Conservation (phyloP, 1,140 invertebrate species). For the Heliconius eleuchia region DNA sequence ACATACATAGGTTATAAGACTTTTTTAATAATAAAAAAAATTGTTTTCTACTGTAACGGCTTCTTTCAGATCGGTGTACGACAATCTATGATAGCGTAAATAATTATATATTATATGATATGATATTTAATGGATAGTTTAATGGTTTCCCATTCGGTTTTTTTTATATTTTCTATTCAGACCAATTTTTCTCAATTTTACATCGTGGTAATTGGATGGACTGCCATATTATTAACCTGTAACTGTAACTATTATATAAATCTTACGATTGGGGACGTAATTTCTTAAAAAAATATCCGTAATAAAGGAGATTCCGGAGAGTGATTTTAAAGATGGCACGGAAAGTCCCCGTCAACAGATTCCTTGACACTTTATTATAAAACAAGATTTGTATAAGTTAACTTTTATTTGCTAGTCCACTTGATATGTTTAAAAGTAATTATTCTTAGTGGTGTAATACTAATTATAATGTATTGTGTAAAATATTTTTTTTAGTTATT, state of each 20-base stretch:
- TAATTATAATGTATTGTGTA: slow-evolving; percentile 80
- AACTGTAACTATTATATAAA: slow-evolving; percentile 50
- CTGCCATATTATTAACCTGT: slow-evolving; percentile 73
- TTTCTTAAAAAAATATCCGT: no score
- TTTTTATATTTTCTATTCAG: slow-evolving; percentile 65
- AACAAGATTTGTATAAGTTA: slow-evolving; percentile 70
- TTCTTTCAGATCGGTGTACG: slow-evolving; percentile 74
- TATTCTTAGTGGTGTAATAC: slow-evolving; percentile 79
- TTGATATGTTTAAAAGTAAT: slow-evolving; percentile 77
- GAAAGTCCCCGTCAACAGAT: slow-evolving; percentile 34
- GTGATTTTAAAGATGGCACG: not conserved
- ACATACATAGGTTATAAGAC: slow-evolving; percentile 71
- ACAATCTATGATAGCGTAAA: slow-evolving; percentile 56
- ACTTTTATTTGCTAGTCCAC: slow-evolving; percentile 78
- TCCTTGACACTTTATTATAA: slow-evolving; percentile 51
- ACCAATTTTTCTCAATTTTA: slow-evolving; percentile 78
- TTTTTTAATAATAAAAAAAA: slow-evolving; percentile 73
- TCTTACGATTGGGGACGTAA: slow-evolving; percentile 23
- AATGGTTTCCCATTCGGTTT: slow-evolving; percentile 58
- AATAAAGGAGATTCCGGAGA: no score
- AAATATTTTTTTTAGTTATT: slow-evolving; percentile 79
- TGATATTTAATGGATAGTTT: slow-evolving; percentile 70
- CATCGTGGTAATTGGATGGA: slow-evolving; percentile 69
- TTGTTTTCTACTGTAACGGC: slow-evolving; percentile 77
- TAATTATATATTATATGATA: slow-evolving; percentile 60